A percentile compares a stretch with the other conserved stretches of the same genome.
Evolutionary conservation across 2,113 vertebrate species (phyloP).

Genomic region (Halcyon senegalensis): DNA sequence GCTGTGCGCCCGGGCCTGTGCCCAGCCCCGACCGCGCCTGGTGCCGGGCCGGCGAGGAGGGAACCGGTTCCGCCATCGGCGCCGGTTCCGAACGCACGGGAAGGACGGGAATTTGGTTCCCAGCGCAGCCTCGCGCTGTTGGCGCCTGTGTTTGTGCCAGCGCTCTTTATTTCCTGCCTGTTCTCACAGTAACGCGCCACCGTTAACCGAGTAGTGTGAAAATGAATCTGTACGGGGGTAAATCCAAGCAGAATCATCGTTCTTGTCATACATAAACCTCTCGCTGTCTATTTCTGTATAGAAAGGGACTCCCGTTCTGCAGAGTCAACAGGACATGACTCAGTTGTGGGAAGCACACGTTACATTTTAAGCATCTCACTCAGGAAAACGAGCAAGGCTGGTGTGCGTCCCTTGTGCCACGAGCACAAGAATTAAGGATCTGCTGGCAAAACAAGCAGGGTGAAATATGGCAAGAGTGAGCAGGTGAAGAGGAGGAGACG

Average conservation of each 20-base stretch:
- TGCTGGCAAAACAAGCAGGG: not conserved
- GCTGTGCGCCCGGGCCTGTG: no score
- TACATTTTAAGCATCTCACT: no score
- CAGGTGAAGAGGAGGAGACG: accelerated
- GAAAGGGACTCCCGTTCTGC: not conserved
- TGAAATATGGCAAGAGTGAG: not conserved
- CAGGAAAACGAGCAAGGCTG: not conserved
- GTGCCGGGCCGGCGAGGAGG: no score
- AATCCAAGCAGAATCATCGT: accelerated
- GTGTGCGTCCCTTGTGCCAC: accelerated
- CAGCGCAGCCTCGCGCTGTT: accelerated
- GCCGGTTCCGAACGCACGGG: not conserved
- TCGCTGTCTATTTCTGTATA: accelerated
- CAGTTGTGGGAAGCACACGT: not conserved
- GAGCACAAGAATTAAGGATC: accelerated
- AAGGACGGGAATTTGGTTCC: accelerated
- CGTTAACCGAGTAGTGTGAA: accelerated
- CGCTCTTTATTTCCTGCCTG: accelerated
- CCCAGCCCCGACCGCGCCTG: no score
- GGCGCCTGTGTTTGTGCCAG: no score
- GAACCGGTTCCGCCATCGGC: not conserved
- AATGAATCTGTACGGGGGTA: not conserved
- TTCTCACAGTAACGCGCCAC: no score
- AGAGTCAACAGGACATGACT: not conserved
- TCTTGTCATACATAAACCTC: accelerated